These are phyloP conservation scores for Oryzias curvinotus DNA, from an alignment of 2,113 vertebrate species.

Conservation along the genomic window DNA sequence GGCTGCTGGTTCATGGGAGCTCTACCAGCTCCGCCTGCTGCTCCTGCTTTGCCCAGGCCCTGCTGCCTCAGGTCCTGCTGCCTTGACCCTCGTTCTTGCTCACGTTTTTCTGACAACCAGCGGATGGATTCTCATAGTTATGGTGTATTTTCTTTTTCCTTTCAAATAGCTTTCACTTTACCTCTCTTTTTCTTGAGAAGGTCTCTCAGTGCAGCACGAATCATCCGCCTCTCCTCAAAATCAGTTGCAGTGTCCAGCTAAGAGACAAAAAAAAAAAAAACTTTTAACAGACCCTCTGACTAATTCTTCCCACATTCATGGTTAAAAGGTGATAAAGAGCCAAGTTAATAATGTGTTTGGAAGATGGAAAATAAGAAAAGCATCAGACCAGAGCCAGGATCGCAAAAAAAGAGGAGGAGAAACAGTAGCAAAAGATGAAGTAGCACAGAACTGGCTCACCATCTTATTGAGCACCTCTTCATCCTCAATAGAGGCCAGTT, in stretches of 20 bases:
- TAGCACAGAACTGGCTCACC: slow-evolving; percentile 72
- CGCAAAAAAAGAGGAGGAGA: background rate
- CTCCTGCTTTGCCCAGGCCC: slow-evolving; percentile 48
- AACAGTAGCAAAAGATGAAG: background rate
- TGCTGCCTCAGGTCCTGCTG: slow-evolving; percentile 78
- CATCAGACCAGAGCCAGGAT: too few species aligned
- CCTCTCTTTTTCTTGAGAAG: slow-evolving; percentile 92
- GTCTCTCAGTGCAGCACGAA: slow-evolving; percentile 88
- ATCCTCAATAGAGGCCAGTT: slow-evolving; percentile 86
- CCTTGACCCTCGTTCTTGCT: slow-evolving; percentile 84
- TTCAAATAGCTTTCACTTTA: slow-evolving; percentile 43
- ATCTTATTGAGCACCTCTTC: slow-evolving; percentile 92
- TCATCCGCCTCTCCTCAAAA: slow-evolving; percentile 88
- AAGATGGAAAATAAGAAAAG: background rate
- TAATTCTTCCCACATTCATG: too few species aligned
- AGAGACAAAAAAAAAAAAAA: slow-evolving; percentile 3
- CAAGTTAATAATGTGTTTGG: too few species aligned
- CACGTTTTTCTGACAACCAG: slow-evolving; percentile 82
- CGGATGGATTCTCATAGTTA: background rate
- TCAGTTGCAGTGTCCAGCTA: slow-evolving; percentile 86
- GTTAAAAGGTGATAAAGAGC: too few species aligned
- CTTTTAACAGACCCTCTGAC: background rate
- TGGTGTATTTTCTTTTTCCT: background rate
- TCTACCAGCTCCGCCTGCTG: slow-evolving; percentile 18
- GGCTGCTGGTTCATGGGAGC: slow-evolving; percentile 45